Base-by-base conservation (phyloP, 1,140 invertebrate genomes). In the Nebria ingens region DNA sequence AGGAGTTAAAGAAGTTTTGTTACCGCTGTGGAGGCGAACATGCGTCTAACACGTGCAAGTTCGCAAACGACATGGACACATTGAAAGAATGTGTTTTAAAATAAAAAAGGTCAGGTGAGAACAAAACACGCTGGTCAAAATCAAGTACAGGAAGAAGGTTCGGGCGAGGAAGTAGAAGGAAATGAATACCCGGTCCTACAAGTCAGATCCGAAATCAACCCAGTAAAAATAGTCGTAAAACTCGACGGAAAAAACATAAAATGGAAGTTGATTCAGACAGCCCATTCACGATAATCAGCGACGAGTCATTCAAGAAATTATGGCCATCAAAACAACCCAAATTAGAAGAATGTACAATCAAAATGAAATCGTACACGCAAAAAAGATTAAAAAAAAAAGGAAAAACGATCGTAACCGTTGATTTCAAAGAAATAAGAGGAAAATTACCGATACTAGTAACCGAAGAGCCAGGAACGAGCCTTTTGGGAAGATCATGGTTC, bases 401-500 rank as follows among this genome's bases (percentile, higher is more conserved):
- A 25, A 42, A 57, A 21, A 53, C 22, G 21, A 19, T 19, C 53
- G 40, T 25, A 21, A 29, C 15, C 1, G 29, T 57, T 51, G 42
- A 57, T 50, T 42, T 20, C 12, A 53, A 38, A 19, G 50, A 50
- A 21, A 25, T 29, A 29, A 56, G 34, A 22, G 38, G 40, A 38
- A 34, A 51, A 50, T 23, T 57, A 15, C 21, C 20, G 12, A 9
- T 57, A 2, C 38, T 57, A 12, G 56, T 50, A 1, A 51, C 45
- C 6, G 51, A 56, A 22, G 29, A 51, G 51, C 20, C 51, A 20
- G 51, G 52, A 23, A 12, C 21, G 21, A 51, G 51, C 21, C 50
- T 57, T 12, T 38, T 57, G 38, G 56, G 42, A 25, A 53, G 52
- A 53, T 23, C 29, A 9, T 57, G 52, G 42, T 53, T 57, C 12